A percentile compares a stretch with the other conserved stretches of the same genome.
Conservation (phyloP, 2,888 invertebrate species). For the Mythimna albipuncta region DNA sequence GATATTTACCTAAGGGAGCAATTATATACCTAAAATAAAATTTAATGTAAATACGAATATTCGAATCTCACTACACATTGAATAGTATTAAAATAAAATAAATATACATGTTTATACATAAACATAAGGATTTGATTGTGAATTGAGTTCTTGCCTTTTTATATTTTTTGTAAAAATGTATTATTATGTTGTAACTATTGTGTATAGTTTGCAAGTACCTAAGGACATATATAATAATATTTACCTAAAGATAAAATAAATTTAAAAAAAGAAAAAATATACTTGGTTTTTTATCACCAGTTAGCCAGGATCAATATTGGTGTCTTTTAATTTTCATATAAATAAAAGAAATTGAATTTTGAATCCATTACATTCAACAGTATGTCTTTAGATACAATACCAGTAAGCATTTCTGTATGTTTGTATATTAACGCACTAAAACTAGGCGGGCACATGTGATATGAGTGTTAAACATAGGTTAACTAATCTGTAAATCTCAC, state of each 20-base stretch:
- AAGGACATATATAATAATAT: slow-evolving; percentile 35
- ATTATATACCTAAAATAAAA: slow-evolving; percentile 77
- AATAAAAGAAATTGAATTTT: not conserved
- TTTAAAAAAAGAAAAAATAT: not conserved
- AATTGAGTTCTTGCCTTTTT: slow-evolving; percentile 62
- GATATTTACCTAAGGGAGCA: slow-evolving; percentile 88
- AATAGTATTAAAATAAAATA: slow-evolving; percentile 51
- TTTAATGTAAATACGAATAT: slow-evolving; percentile 77
- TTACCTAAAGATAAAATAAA: slow-evolving; percentile 6
- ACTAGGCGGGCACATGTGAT: slow-evolving; percentile 71
- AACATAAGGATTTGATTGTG: slow-evolving; percentile 62
- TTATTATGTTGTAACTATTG: slow-evolving; percentile 57
- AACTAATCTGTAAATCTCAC: slow-evolving; percentile 13
- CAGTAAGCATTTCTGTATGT: slow-evolving; percentile 54
- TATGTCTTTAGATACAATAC: slow-evolving; percentile 46
- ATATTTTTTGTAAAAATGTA: slow-evolving; percentile 55
- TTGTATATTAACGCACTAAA: slow-evolving; percentile 58
- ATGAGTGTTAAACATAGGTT: slow-evolving; percentile 49
- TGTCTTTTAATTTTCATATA: not conserved
- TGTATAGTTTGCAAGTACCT: slow-evolving; percentile 59
- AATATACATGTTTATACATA: slow-evolving; percentile 35
- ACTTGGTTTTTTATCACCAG: not conserved
- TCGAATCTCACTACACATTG: slow-evolving; percentile 70
- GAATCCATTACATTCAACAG: not conserved
- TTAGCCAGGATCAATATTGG: not conserved